These are phyloP conservation scores for Micronycteris hirsuta DNA, from an alignment of 2,113 vertebrate genomes.

Conservation along the genomic window DNA sequence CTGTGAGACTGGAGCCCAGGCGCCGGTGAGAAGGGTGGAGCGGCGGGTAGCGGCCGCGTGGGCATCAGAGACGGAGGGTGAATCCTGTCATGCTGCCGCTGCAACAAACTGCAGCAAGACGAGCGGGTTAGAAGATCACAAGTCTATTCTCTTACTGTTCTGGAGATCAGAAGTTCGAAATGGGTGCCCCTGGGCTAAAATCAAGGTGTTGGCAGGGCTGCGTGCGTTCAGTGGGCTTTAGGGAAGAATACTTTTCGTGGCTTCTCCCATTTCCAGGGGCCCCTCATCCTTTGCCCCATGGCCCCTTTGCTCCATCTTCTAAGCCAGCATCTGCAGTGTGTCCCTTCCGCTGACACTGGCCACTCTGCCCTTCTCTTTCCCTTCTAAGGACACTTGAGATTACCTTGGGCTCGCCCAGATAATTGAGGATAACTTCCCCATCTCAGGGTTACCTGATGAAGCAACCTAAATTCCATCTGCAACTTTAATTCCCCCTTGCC, in stretches of 20 bases:
- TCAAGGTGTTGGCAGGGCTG: not conserved
- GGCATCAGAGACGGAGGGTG: not conserved
- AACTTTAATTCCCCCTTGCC: not conserved
- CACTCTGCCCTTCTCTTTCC: not conserved
- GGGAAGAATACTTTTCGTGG: not conserved
- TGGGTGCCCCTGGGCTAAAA: not conserved
- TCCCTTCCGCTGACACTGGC: not conserved
- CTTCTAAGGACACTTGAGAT: not conserved
- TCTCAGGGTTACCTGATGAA: not conserved
- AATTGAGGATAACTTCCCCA: not conserved
- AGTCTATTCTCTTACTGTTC: not conserved
- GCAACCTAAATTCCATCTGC: not conserved
- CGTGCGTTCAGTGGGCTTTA: not conserved
- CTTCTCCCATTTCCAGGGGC: not conserved
- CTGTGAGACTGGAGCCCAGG: not conserved
- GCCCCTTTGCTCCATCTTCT: not conserved
- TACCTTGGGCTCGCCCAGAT: not conserved
- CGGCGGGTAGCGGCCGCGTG: not conserved
- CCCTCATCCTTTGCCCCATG: not conserved
- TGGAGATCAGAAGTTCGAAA: not conserved
- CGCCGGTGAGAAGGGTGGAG: accelerated
- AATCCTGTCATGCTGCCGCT: not conserved
- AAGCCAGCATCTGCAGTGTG: not conserved
- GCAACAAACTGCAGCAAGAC: not conserved
- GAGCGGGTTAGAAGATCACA: not conserved